Evolutionary conservation across 2,888 invertebrate species (phyloP).

Genomic region (Meiosimyza decipiens): DNA sequence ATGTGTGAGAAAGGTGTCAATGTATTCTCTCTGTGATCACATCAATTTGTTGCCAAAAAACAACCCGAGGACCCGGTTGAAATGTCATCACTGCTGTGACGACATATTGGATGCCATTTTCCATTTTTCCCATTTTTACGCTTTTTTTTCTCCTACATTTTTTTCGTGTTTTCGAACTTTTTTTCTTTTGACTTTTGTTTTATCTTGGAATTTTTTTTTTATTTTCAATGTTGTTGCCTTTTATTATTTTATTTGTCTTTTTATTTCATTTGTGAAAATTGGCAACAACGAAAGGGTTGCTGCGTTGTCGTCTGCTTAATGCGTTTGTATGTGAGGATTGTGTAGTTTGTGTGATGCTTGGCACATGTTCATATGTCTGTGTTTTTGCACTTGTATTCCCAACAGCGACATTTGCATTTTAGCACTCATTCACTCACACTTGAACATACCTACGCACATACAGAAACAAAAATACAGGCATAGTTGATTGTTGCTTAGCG

Average conservation of each 20-base stretch:
- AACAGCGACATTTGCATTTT: conserved; percentile 7
- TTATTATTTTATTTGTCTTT: conserved; percentile 16
- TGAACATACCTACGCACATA: no score
- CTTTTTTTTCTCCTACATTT: background rate
- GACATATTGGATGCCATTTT: conserved; percentile 57
- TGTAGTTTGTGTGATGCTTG: background rate
- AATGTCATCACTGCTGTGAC: conserved; percentile 59
- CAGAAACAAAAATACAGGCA: no score
- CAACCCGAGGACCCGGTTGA: conserved; percentile 44
- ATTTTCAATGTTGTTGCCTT: background rate
- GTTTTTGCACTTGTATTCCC: background rate
- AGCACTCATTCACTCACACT: background rate
- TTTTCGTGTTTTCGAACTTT: background rate
- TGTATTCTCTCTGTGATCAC: conserved; percentile 53
- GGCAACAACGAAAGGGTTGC: conserved; percentile 37
- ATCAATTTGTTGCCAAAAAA: conserved; percentile 49
- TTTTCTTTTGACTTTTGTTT: conserved; percentile 7
- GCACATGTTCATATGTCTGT: background rate
- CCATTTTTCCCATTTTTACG: conserved; percentile 14
- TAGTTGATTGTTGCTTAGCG: no score
- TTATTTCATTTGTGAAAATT: background rate
- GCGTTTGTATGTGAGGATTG: conserved; percentile 11
- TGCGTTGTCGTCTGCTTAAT: background rate
- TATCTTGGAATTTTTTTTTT: no score
- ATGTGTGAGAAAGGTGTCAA: conserved; percentile 47